Percentiles rank a stretch among this genome's conserved stretches.
phyloP scores from a whole-genome alignment of 2,888 invertebrate genomes.

The Holacanthella duospinosa region DNA sequence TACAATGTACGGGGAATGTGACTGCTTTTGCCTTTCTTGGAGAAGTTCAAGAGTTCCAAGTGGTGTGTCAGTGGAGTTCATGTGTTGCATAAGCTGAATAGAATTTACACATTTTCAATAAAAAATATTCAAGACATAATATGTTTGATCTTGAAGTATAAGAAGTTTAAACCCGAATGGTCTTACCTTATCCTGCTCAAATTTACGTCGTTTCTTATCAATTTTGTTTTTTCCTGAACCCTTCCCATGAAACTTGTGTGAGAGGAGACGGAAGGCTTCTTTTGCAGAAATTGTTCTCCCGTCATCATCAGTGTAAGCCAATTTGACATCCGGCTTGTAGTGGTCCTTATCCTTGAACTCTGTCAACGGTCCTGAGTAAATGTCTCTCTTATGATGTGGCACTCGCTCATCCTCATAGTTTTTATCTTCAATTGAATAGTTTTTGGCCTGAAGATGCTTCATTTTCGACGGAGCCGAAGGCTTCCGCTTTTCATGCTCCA shows the following conservation, averaged over 20 bases:
- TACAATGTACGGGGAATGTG: conserved; percentile 82
- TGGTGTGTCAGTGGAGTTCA: conserved; percentile 96
- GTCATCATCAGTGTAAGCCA: conserved; percentile 95
- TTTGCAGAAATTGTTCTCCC: conserved; percentile 85
- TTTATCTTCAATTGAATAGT: conserved; percentile 71
- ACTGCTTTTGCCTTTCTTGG: conserved; percentile 89
- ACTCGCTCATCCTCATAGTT: conserved; percentile 69
- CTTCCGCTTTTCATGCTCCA: conserved; percentile 70
- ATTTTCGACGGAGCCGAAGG: conserved; percentile 53
- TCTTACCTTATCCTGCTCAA: conserved; percentile 76
- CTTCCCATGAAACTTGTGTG: conserved; percentile 98
- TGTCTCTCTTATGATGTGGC: conserved; percentile 58
- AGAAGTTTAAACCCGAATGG: no score
- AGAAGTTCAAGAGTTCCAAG: conserved; percentile 86
- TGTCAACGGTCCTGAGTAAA: conserved; percentile 69
- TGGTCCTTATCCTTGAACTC: conserved; percentile 85
- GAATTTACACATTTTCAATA: neutral
- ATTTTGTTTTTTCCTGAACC: conserved; percentile 96
- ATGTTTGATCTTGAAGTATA: no score
- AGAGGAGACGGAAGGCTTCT: conserved; percentile 82
- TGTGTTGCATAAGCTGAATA: conserved; percentile 80
- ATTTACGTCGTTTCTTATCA: conserved; percentile 90
- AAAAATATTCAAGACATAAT: conserved; percentile 25
- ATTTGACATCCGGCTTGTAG: conserved; percentile 85
- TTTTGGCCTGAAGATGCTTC: conserved; percentile 65